Base-by-base conservation (phyloP, 2,888 invertebrate genomes). In the Agriotes lineatus region DNA sequence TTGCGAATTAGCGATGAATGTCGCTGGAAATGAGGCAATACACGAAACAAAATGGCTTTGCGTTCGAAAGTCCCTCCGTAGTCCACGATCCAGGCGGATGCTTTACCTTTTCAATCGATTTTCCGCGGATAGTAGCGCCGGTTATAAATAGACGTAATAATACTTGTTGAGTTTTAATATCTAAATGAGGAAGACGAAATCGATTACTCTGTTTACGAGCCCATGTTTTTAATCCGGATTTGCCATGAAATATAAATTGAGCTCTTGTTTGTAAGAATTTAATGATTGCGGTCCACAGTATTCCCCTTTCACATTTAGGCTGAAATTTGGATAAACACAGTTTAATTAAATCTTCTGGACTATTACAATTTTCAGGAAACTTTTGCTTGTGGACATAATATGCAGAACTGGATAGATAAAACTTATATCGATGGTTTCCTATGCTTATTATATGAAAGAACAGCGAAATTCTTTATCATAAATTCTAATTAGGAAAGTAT, bases 121-220 rank as follows among this genome's bases (percentile, higher is more conserved):
- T 19, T 19, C 0, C 22, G 19, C 9, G 18, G 42, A 42, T 42
- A 42, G 18, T 44, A 45, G 25, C 18, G 56, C 12, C 19, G 42
- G 19, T 7, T 45, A 59, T 45, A 60, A 60, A 60, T 59, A 59
- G 33, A 59, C 19, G 30, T 59, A 45, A 59, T 59, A 59, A 59
- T 60, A 60, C 59, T 48, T 60, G 45, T 60, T 33, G 59, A 48
- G 44, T 60, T 60, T 60, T 35, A 60, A 60, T 60, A 60, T 60
- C 45, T 60, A 60, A 60, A 60, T 48, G 59, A 33, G 59, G 48
- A 48, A 60, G 59, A 30, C 35, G 48, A n/a, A 48, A 48, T 48
- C 48, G 48, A 48, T 48, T 48, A 48, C 14, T 12, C 19, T 45
- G 10, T 58, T 59, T 45, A 44, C 19, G 16, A 59, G 19, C 59